Conservation (phyloP, 2,888 invertebrate genomes). For the Seira ritae region DNA sequence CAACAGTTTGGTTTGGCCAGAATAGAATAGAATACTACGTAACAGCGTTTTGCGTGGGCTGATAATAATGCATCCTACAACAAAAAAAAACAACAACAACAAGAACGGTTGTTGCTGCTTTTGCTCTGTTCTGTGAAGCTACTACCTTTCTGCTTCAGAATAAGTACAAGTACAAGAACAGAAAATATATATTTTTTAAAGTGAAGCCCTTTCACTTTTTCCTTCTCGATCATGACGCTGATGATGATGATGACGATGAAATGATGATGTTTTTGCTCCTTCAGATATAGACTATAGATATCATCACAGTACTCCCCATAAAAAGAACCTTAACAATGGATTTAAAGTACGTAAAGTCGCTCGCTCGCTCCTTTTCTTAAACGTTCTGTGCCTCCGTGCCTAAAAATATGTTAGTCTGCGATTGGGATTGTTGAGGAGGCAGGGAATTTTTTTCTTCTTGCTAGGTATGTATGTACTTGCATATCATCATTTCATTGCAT, state of each 20-base stretch:
- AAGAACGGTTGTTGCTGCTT: background rate
- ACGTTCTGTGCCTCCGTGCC: too few relatives aligned
- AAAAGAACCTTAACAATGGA: slow-evolving; percentile 10
- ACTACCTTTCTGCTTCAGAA: background rate
- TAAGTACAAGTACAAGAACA: background rate
- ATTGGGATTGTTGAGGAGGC: too few relatives aligned
- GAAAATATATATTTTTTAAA: slow-evolving; percentile 1
- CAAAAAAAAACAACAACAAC: slow-evolving; percentile 6
- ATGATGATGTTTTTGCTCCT: background rate
- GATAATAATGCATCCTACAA: slow-evolving; percentile 27
- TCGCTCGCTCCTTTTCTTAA: background rate
- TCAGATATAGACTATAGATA: slow-evolving; percentile 13
- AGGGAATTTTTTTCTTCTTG: too few relatives aligned
- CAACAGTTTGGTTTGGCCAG: background rate
- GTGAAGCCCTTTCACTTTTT: slow-evolving; percentile 62
- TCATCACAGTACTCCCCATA: background rate
- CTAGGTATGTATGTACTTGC: too few relatives aligned
- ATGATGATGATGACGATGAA: slow-evolving; percentile 30
- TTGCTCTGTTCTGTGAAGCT: background rate
- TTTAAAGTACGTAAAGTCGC: background rate
- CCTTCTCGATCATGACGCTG: slow-evolving; percentile 30
- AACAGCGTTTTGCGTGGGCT: slow-evolving; percentile 61
- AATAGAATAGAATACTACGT: slow-evolving; percentile 14
- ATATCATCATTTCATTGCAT: too few relatives aligned
- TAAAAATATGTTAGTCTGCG: too few relatives aligned